These are phyloP conservation scores for Blastobasis adustella DNA, from an alignment of 2,888 invertebrate species.

Conservation along the genomic window DNA sequence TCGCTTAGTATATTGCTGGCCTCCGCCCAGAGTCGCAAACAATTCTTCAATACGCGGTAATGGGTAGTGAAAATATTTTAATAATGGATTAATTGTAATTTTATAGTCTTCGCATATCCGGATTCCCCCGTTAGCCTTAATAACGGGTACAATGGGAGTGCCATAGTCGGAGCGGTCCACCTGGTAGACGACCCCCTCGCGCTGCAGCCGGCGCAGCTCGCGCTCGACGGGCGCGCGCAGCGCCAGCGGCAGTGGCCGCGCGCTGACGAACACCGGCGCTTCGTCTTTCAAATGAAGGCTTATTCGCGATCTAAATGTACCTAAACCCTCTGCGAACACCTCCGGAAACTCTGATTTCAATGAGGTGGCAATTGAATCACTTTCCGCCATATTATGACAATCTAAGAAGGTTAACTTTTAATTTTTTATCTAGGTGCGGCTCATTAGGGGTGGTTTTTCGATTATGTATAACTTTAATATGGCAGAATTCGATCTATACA, in stretches of 20 bases:
- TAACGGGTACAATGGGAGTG: slow-evolving; percentile 3
- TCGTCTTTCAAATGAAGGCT: neutral
- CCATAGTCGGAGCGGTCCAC: slow-evolving; percentile 13
- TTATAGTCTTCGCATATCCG: slow-evolving; percentile 21
- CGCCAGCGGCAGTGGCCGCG: slow-evolving; percentile 20
- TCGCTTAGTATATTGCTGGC: slow-evolving; percentile 17
- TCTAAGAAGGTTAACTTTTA: neutral
- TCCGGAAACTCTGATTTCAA: slow-evolving; percentile 10
- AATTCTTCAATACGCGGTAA: slow-evolving; percentile 16
- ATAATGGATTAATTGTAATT: slow-evolving; percentile 16
- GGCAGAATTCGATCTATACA: neutral
- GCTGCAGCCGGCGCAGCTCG: slow-evolving; percentile 12
- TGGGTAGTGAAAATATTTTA: slow-evolving; percentile 17
- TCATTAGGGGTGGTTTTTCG: no score
- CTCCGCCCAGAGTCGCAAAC: slow-evolving; percentile 13
- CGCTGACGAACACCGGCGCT: slow-evolving; percentile 12
- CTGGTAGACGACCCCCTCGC: slow-evolving; percentile 7
- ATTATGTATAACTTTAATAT: no score
- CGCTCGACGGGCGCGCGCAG: slow-evolving; percentile 4
- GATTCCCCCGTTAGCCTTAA: no score
- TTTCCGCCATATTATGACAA: no score
- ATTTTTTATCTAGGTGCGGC: no score
- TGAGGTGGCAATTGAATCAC: neutral
- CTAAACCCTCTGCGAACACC: slow-evolving; percentile 10
- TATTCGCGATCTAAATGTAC: slow-evolving; percentile 8